These are phyloP conservation scores for Cerceris rybyensis DNA, from an alignment of 2,888 invertebrate genomes.

Conservation along the genomic window DNA sequence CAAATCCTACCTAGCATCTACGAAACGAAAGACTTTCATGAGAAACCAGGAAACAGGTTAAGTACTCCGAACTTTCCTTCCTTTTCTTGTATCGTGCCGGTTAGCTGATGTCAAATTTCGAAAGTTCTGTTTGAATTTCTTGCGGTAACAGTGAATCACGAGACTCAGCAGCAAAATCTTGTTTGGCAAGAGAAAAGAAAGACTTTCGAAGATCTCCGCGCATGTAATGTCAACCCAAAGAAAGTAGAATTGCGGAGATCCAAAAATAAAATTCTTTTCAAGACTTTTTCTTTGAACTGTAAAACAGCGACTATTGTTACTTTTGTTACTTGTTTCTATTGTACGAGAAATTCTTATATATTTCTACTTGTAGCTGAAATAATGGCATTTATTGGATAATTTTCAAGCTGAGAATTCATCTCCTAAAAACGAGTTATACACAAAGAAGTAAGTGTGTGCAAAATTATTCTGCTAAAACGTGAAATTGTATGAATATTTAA, in stretches of 20 bases:
- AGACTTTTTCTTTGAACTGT: background rate
- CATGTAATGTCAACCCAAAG: background rate
- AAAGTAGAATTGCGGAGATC: background rate
- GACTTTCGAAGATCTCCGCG: background rate
- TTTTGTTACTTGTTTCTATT: background rate
- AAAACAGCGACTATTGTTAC: background rate
- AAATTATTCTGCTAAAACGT: too few relatives aligned
- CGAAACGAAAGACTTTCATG: slow-evolving; percentile 45
- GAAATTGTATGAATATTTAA: too few relatives aligned
- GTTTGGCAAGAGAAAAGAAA: background rate
- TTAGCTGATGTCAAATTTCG: slow-evolving; percentile 30
- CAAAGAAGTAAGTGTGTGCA: too few relatives aligned
- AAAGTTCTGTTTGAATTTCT: slow-evolving; percentile 15
- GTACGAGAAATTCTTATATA: background rate
- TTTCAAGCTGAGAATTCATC: too few relatives aligned
- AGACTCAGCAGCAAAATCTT: background rate
- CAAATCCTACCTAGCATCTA: slow-evolving; percentile 38
- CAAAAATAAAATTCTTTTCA: background rate
- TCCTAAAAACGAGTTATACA: too few relatives aligned
- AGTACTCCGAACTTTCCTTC: slow-evolving; percentile 29
- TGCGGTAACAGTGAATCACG: slow-evolving; percentile 15
- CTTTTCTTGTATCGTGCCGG: slow-evolving; percentile 2
- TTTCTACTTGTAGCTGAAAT: background rate
- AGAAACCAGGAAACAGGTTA: slow-evolving; percentile 51
- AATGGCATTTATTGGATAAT: too few relatives aligned